These are phyloP conservation scores for Sminthurinus aureus DNA, from an alignment of 2,888 invertebrate species.

Conservation along the genomic window DNA sequence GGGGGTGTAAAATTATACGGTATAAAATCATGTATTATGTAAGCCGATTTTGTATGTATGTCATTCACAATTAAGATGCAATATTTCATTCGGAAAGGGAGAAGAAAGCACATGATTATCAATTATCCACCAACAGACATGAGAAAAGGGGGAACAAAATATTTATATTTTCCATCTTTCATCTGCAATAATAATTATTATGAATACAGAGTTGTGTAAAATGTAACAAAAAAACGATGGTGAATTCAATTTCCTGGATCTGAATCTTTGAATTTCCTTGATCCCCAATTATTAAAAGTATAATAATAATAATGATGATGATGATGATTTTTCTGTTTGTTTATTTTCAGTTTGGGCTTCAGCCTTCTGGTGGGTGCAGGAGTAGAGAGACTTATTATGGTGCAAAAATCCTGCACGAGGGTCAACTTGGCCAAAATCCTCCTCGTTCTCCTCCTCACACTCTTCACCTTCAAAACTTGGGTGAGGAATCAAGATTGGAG, in stretches of 20 bases:
- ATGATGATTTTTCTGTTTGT: neutral
- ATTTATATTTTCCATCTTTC: too few species aligned
- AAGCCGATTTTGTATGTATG: too few species aligned
- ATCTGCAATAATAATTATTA: too few species aligned
- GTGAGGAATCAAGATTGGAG: constrained; percentile 79
- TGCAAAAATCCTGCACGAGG: constrained; percentile 57
- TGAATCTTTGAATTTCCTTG: neutral
- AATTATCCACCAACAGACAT: too few species aligned
- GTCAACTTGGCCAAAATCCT: constrained; percentile 68
- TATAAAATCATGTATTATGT: too few species aligned
- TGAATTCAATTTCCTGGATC: neutral
- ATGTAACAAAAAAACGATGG: too few species aligned
- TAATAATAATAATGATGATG: neutral
- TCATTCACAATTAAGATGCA: too few species aligned
- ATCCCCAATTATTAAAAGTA: neutral
- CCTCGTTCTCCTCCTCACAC: constrained; percentile 68
- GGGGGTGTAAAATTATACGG: too few species aligned
- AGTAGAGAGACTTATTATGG: constrained; percentile 66
- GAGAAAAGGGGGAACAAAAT: too few species aligned
- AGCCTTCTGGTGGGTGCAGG: constrained; percentile 80
- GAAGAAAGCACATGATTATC: too few species aligned
- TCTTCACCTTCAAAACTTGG: constrained; percentile 73
- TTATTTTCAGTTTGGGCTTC: constrained; percentile 74
- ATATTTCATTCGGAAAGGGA: too few species aligned
- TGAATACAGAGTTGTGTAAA: too few species aligned